phyloP scores from a whole-genome alignment of 2,113 vertebrate genomes.

The Centropristis striata region DNA sequence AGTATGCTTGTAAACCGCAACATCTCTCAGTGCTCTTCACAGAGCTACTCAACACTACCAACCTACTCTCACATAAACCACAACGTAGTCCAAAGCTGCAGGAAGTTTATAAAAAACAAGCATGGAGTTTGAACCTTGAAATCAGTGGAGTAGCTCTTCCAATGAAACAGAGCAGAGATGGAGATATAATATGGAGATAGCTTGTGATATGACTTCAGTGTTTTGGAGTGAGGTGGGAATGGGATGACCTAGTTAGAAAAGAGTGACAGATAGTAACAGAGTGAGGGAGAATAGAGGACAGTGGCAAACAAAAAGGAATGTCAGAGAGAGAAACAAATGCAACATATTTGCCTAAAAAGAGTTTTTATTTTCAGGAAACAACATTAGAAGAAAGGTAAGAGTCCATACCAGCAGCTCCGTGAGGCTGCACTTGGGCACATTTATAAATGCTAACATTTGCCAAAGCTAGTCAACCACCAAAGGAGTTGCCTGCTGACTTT shows the following conservation, averaged over 20 bases:
- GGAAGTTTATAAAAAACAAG: conserved; percentile 3
- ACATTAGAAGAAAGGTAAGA: background rate
- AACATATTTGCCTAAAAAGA: too few relatives aligned
- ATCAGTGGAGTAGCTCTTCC: conserved; percentile 29
- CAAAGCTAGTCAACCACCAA: too few relatives aligned
- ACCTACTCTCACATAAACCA: conserved; percentile 18
- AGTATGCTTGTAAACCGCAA: conserved; percentile 38
- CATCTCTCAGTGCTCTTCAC: conserved; percentile 9
- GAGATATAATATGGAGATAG: conserved; percentile 19
- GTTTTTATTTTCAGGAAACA: background rate
- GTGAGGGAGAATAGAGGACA: conserved; percentile 28
- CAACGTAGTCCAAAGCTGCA: background rate
- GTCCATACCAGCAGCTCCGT: too few relatives aligned
- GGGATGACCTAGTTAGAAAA: conserved; percentile 63
- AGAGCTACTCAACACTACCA: conserved; percentile 27
- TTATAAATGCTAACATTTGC: background rate
- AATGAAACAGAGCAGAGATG: conserved; percentile 37
- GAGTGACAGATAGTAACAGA: conserved; percentile 36
- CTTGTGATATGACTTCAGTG: conserved; percentile 12
- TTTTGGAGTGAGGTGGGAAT: conserved; percentile 53
- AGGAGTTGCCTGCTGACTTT: too few relatives aligned
- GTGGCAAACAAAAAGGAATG: conserved; percentile 2
- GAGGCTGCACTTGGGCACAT: too few relatives aligned
- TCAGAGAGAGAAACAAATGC: background rate
- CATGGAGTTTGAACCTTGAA: conserved; percentile 28